Conservation (phyloP, 2,113 vertebrate species). For the Podarcis cretensis region DNA sequence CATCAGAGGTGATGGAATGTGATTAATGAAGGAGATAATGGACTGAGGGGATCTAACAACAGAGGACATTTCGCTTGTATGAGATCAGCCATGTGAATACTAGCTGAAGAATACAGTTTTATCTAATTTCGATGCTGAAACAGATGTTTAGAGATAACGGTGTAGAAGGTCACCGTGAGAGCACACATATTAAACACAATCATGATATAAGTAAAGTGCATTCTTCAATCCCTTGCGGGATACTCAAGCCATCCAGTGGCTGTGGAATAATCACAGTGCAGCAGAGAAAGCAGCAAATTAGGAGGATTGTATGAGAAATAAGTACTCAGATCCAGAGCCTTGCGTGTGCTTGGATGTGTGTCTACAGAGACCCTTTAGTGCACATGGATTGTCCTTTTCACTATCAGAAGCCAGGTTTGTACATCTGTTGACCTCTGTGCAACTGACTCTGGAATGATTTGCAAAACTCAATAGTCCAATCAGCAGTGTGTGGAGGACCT, state of each 20-base stretch:
- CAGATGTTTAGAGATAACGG: accelerated
- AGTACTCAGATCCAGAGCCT: neutral
- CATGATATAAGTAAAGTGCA: neutral
- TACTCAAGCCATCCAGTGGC: neutral
- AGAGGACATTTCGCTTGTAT: neutral
- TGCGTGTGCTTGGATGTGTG: neutral
- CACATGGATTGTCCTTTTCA: neutral
- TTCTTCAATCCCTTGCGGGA: neutral
- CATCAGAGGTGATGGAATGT: neutral
- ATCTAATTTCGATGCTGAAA: neutral
- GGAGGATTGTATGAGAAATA: neutral
- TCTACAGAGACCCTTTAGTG: neutral
- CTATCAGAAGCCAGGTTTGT: neutral
- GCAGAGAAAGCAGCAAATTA: neutral
- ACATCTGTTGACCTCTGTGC: neutral
- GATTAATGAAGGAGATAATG: constrained; percentile 30
- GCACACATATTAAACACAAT: neutral
- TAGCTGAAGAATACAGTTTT: neutral
- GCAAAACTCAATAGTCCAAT: neutral
- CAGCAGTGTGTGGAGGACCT: neutral
- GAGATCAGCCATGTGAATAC: constrained; percentile 13
- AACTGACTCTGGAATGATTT: neutral
- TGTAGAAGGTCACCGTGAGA: neutral
- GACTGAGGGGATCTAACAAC: constrained; percentile 16
- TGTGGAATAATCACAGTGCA: neutral